Conservation (phyloP, 2,797 vertebrate genomes). For the Tamandua tetradactyla region DNA sequence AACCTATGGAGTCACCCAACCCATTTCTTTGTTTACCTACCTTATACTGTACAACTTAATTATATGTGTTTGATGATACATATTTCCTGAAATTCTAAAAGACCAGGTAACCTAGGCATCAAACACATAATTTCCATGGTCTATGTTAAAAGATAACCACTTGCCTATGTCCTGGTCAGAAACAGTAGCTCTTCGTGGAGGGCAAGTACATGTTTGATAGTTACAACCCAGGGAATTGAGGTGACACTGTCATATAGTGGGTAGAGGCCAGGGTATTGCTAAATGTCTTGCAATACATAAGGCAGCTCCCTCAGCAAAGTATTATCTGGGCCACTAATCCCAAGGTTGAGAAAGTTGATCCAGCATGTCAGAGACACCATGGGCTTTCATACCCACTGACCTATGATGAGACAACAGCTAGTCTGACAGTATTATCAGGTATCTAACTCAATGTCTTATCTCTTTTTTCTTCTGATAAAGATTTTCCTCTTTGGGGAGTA, state of each 20-base stretch:
- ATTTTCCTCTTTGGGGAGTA: background rate
- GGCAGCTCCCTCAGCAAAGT: background rate
- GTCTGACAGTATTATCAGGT: too few species aligned
- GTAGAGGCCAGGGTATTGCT: background rate
- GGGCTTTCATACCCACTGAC: background rate
- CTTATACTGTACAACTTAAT: background rate
- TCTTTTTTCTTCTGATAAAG: background rate
- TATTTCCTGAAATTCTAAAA: background rate
- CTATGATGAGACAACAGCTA: background rate
- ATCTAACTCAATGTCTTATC: background rate
- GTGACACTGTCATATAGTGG: background rate
- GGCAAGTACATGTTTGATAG: background rate
- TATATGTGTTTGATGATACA: background rate
- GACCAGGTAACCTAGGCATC: background rate
- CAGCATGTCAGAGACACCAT: background rate
- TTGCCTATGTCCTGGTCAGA: background rate
- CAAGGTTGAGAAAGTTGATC: background rate
- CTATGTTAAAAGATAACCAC: background rate
- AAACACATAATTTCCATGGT: background rate
- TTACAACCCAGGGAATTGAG: background rate
- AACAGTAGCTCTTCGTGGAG: background rate
- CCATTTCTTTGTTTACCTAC: background rate
- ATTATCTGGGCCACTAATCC: background rate
- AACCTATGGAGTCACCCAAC: background rate
- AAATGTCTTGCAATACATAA: background rate